These are phyloP conservation scores for Enhydra lutris DNA, from an alignment of 2,113 vertebrate genomes.

Conservation along the genomic window DNA sequence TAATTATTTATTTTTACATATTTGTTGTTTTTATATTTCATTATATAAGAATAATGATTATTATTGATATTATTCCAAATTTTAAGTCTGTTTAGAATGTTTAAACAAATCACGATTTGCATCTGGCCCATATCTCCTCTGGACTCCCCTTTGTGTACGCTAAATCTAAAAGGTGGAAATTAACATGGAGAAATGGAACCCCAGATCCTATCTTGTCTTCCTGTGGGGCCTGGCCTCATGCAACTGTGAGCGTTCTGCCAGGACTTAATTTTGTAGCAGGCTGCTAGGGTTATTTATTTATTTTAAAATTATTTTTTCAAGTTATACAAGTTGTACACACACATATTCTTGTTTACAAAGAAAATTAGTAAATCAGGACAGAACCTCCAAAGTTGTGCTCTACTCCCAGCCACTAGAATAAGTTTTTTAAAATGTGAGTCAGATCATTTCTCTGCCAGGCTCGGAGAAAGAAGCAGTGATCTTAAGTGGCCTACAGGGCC, in stretches of 20 bases:
- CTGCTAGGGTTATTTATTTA: not conserved
- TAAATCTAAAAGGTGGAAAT: not conserved
- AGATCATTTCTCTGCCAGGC: not conserved
- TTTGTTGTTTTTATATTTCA: not conserved
- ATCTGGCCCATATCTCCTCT: not conserved
- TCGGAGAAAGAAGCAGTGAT: not conserved
- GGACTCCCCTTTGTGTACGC: not conserved
- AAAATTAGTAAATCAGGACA: not conserved
- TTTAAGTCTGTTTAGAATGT: not conserved
- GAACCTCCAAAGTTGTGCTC: not conserved
- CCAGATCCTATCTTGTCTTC: not conserved
- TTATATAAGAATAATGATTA: not conserved
- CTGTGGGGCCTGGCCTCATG: not conserved
- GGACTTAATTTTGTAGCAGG: conserved; percentile 6
- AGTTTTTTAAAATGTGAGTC: not conserved
- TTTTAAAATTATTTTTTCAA: not conserved
- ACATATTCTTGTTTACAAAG: not conserved
- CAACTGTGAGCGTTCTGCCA: not conserved
- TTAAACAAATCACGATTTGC: not conserved
- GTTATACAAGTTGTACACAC: not conserved
- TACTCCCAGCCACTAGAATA: not conserved
- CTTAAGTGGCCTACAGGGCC: not conserved
- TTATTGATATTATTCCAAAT: not conserved
- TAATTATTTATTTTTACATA: not conserved
- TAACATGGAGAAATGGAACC: not conserved